Conservation (phyloP, 2,113 vertebrate species). For the Paramormyrops kingsleyae region DNA sequence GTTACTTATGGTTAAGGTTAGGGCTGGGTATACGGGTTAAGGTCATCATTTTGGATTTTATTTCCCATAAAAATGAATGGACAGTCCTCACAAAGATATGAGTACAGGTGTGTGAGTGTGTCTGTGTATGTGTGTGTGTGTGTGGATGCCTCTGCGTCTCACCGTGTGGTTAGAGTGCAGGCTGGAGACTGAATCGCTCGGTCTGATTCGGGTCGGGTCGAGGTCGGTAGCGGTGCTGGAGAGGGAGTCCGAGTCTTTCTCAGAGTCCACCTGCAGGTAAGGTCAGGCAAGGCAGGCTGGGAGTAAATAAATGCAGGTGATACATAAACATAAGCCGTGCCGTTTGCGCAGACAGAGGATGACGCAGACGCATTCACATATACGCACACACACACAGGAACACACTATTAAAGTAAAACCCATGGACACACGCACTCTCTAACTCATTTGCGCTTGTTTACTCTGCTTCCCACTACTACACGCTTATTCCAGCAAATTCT, state of each 20-base stretch:
- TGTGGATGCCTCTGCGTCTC: slow-evolving; percentile 10
- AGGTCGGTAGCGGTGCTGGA: slow-evolving; percentile 32
- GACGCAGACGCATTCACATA: neutral
- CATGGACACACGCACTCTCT: neutral
- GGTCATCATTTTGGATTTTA: too few species aligned
- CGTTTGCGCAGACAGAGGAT: slow-evolving; percentile 8
- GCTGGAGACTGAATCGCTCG: slow-evolving; percentile 71
- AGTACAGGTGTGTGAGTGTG: neutral
- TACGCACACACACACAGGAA: neutral
- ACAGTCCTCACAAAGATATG: neutral
- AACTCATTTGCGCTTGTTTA: neutral
- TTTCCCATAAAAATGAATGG: neutral
- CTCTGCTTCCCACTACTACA: neutral
- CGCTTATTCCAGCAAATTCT: neutral
- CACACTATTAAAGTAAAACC: neutral
- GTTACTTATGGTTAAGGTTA: neutral
- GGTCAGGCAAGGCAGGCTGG: neutral
- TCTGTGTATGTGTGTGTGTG: neutral
- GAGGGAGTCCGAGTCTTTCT: slow-evolving; percentile 52
- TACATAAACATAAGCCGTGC: neutral
- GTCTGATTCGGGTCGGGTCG: slow-evolving; percentile 48
- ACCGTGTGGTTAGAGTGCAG: slow-evolving; percentile 66
- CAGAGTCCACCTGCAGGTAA: slow-evolving; percentile 21
- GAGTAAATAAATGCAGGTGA: neutral
- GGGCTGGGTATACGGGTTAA: too few species aligned